Conservation (phyloP, 2,888 invertebrate species). For the Ophioninae sp. region DNA sequence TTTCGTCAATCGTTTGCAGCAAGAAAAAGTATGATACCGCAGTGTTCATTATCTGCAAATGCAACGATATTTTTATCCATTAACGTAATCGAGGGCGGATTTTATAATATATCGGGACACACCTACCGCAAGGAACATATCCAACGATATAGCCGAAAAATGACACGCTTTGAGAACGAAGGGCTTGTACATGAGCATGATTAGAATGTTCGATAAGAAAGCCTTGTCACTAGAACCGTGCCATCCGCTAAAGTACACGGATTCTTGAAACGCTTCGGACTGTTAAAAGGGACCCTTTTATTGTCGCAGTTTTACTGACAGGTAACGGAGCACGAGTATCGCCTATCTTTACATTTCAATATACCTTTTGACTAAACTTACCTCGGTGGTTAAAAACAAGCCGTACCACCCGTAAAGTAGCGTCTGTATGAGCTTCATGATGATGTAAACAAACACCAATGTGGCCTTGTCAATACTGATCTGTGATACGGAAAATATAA, state of each 20-base stretch:
- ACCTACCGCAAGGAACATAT: constrained; percentile 53
- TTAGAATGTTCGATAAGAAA: constrained; percentile 58
- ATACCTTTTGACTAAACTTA: background rate
- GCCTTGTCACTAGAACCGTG: constrained; percentile 45
- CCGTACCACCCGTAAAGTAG: constrained; percentile 27
- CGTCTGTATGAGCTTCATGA: constrained; percentile 12
- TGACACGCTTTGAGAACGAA: constrained; percentile 65
- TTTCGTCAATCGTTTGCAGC: constrained; percentile 7
- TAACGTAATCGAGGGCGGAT: background rate
- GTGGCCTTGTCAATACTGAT: constrained; percentile 7
- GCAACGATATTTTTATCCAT: background rate
- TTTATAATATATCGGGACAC: background rate
- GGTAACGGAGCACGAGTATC: background rate
- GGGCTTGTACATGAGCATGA: constrained; percentile 67
- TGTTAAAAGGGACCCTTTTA: constrained; percentile 14
- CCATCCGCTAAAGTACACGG: constrained; percentile 68
- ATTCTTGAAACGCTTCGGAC: constrained; percentile 65
- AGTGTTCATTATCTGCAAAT: constrained; percentile 15
- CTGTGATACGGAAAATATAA: background rate
- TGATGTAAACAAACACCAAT: constrained; percentile 8
- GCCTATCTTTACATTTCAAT: background rate
- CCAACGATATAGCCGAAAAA: constrained; percentile 63
- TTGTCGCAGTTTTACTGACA: background rate
- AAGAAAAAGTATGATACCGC: constrained; percentile 22
- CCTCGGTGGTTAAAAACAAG: background rate